Evolutionary conservation across 2,113 vertebrate species (phyloP), one percentile per base, ranked within the genome.

Genomic region (Gracilinanus agilis): DNA sequence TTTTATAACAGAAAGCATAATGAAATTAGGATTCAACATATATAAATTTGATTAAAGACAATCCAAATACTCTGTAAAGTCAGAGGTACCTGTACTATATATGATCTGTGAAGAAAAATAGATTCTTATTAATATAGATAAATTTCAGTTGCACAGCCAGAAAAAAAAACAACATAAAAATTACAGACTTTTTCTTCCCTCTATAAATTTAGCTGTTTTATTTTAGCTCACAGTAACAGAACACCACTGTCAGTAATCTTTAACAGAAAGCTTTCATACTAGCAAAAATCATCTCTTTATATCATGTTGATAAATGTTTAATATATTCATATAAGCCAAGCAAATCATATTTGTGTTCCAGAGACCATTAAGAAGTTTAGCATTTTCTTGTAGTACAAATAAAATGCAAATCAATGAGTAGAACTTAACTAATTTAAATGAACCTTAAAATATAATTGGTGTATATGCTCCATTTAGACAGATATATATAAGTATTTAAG

Each of bases 321-420:
- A 97, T 96, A 96, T 67, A 96, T 61, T 88, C 27, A 93, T 90
- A 93, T n/a, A 96, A 97, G 95, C 94, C 44, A 97, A 92, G 56
- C 58, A 96, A 95, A 83, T 91, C 91, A 95, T 95, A 96, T 93
- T 44, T 93, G 8, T 93, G n/a, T 92, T 97, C 94, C 49, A 95
- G 94, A 91, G 95, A 54, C 88, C 90, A 96, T 95, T 53, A 92
- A 83, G 53, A 97, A 95, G 83, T 91, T 92, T 94, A 95, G 24
- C 27, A 29, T 44, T 83, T 34, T 96, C 92, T 93, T 95, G 96
- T 92, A 95, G 93, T 83, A 92, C 55, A 90, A 96, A 95, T 96
- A 96, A 93, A 97, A 97, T 92, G 44, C 49, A 90, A 93, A 49
- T 55, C n/a, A 95, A 11, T 93, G 16, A 96, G 40, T 58, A 90